Conservation (phyloP, 2,888 invertebrate species). For the Mellilla xanthometata region DNA sequence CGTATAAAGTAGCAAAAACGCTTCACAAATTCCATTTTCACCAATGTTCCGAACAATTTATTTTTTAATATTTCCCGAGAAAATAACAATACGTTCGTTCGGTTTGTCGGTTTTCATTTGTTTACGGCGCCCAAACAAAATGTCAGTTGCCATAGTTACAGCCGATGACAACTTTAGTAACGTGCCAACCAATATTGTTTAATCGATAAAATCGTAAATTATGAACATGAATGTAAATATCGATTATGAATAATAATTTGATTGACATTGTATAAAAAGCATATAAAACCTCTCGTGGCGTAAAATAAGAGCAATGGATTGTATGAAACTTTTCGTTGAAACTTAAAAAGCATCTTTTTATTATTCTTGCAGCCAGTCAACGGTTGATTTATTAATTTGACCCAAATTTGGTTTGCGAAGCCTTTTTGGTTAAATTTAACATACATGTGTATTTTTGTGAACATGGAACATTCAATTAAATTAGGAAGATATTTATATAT, state of each 20-base stretch:
- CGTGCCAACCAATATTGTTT: slow-evolving; percentile 41
- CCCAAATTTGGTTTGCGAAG: slow-evolving; percentile 2
- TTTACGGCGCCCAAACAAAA: slow-evolving; percentile 71
- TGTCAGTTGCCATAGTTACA: slow-evolving; percentile 62
- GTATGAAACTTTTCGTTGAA: too few species aligned
- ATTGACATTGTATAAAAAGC: too few species aligned
- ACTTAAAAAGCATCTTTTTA: too few species aligned
- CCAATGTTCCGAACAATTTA: slow-evolving; percentile 31
- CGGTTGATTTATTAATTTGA: slow-evolving; percentile 9
- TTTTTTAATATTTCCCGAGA: slow-evolving; percentile 28
- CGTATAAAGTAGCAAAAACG: slow-evolving; percentile 45
- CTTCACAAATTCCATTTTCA: slow-evolving; percentile 51
- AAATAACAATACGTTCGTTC: slow-evolving; percentile 52
- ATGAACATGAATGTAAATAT: slow-evolving; percentile 30
- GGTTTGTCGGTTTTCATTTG: slow-evolving; percentile 69
- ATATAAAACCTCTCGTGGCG: too few species aligned
- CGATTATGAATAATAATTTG: slow-evolving; percentile 28
- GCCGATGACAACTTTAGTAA: slow-evolving; percentile 59
- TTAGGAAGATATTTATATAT: too few species aligned
- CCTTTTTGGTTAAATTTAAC: too few species aligned
- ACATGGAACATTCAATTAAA: too few species aligned
- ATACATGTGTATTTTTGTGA: too few species aligned
- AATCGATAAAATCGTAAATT: slow-evolving; percentile 49
- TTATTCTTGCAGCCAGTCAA: not conserved
- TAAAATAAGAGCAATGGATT: too few species aligned